Percentiles rank a stretch among this genome's conserved stretches.
Evolutionary conservation across 64 coral and sea anemone genomes (phyloP).

Genomic region (Astreopora myriophthalma): DNA sequence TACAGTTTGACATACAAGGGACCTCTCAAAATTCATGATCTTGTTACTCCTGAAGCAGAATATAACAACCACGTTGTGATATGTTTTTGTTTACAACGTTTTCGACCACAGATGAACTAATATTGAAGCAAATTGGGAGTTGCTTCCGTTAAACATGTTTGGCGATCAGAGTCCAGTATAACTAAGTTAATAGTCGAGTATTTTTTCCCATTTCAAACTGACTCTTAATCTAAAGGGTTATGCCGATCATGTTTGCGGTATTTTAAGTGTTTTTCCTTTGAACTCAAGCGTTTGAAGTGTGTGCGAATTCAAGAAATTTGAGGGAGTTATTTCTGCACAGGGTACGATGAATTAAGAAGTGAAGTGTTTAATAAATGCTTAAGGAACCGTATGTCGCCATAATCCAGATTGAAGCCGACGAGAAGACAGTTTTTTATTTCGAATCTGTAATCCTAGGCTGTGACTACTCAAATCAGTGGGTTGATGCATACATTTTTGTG

Average conservation of each 20-base stretch:
- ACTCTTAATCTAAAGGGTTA: neutral
- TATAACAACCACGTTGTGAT: neutral
- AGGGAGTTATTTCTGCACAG: neutral
- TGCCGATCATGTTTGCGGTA: neutral
- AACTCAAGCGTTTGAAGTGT: neutral
- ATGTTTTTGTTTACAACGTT: slow-evolving; percentile 1
- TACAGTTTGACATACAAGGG: neutral
- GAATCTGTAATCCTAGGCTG: neutral
- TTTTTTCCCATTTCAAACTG: neutral
- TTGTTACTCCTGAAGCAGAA: neutral
- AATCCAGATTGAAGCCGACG: neutral
- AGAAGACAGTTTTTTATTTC: neutral
- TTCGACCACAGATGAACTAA: neutral
- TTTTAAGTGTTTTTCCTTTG: neutral
- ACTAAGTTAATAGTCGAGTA: neutral
- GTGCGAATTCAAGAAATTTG: neutral
- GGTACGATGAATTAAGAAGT: neutral
- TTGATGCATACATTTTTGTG: neutral
- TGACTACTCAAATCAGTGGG: neutral
- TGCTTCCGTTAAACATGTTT: neutral
- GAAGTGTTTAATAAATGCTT: neutral
- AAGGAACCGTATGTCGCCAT: neutral
- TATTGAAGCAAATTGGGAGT: neutral
- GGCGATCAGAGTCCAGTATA: neutral
- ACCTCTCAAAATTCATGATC: neutral